Evolutionary conservation across 2,113 vertebrate species (phyloP).

Genomic region (Martes martes): DNA sequence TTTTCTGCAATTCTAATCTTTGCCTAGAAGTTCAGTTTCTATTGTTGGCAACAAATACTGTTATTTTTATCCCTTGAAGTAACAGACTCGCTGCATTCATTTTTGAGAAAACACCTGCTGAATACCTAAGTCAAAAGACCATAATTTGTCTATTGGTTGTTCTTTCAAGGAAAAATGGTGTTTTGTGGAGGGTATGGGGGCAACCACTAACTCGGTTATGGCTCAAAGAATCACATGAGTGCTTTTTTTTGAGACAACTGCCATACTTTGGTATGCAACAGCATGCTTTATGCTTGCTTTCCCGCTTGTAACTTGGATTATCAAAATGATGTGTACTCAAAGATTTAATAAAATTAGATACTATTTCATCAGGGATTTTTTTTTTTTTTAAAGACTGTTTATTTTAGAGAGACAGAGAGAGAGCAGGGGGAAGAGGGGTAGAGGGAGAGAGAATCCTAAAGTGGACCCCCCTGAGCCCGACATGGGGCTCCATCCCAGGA

Average conservation of each 20-base stretch:
- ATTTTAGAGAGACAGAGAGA: neutral
- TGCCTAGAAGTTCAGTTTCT: slow-evolving; percentile 3
- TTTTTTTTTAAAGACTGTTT: no score
- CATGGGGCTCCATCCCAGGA: neutral
- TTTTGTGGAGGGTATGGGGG: neutral
- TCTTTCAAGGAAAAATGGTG: slow-evolving; percentile 44
- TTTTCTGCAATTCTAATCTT: slow-evolving; percentile 41
- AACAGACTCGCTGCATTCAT: neutral
- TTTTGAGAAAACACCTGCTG: neutral
- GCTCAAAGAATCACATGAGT: neutral
- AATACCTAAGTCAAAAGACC: neutral
- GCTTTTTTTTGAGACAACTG: neutral
- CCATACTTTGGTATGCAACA: neutral
- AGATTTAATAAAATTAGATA: neutral
- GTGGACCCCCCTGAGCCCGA: neutral
- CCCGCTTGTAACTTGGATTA: neutral
- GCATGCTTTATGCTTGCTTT: neutral
- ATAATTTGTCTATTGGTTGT: neutral
- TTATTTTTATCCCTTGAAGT: slow-evolving; percentile 25
- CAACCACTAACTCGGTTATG: neutral
- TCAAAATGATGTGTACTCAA: neutral
- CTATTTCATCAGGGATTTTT: neutral
- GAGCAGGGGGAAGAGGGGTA: neutral
- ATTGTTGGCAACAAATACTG: neutral
- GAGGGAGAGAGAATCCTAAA: neutral